Evolutionary conservation across 2,888 invertebrate genomes (phyloP), one percentile per base, ranked within the genome.

Genomic region (Drosophila dives): DNA sequence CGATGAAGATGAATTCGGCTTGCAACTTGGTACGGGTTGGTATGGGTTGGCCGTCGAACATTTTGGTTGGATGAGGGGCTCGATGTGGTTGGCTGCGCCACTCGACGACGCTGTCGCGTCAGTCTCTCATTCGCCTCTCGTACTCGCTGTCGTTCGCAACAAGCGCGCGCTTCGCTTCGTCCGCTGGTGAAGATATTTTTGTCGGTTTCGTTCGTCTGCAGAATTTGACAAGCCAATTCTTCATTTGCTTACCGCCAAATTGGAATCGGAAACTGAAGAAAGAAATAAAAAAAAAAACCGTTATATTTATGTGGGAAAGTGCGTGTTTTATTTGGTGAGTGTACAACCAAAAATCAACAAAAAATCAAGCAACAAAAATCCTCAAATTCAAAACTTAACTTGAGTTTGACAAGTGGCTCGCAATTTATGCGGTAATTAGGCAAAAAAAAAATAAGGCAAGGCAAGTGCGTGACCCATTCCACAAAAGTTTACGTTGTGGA

Each of bases 81-180:
- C 64, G 73, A 65, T 68, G 64, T 68, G 73, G 61, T 81, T 61
- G 73, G 65, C 38, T 68, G 62, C 61, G 61, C 12, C 55, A 36
- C 64, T 34, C 58, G 64, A 62, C 61, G 26, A 55, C 50, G 10
- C 2, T 20, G 40, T 53, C 56, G 58, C 45, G 38, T 72, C 62
- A 67, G 77, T 72, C 77, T 72, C 77, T 72, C 77, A 77, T 77
- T 77, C 77, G 81, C 45, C 64, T 67, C 61, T 45, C 59, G 77
- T 60, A 54, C 45, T 72, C 59, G 55, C 77, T 61, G 77, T 81
- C 62, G 77, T 50, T 38, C 61, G 61, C 59, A 75, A 77, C 72
- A 23, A 55, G 62, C 20, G 72, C 72, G 67, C 77, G 81, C 66
- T 32, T 60, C 23, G 55, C 15, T 23, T n/a, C 38, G 17, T 3